Base-by-base conservation (phyloP, 2,797 vertebrate species). In the Monodelphis domestica region DNA sequence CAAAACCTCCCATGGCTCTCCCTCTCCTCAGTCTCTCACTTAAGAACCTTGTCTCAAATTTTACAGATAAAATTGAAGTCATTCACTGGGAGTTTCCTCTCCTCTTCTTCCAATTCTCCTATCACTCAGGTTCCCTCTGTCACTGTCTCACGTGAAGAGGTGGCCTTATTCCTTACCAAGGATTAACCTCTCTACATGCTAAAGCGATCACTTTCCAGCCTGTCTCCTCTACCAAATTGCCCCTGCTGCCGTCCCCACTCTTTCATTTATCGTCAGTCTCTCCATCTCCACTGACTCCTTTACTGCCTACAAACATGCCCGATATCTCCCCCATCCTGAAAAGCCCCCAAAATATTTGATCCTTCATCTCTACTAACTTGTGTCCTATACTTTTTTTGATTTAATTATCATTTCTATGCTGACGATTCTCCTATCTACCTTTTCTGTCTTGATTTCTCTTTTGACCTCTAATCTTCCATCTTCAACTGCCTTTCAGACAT, bases 221-320 rank as follows among this genome's bases (percentile, higher is more conserved):
- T 38, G n/a, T 70, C 54, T 59, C 45, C 50, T 95, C n/a, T 5
- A 90, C 90, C 24, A 88, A 91, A 70, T n/a, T 91, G 9, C 26
- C 26, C 17, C 38, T 87, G 93, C 26, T 92, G 24, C 26, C 24
- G 57, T 70, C 14, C 24, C 89, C 21, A 2, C 3, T 30, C 89
- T 91, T 89, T 29, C 3, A 92, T 45, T 50, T 91, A 92, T 5
- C 0, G 0, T 21, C 91, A 29, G 7, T 88, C 33, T 96, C 92
- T 84, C 53, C 53, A 92, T 94, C 95, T 92, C 88, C n/a, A 70
- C 9, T 94, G n/a, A 17, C 0, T 70, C 63, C 63, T 30, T 38
- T 38, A 38, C 24, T 70, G n/a, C 63, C n/a, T 70, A 5, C 63
- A 70, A 38, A 38, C 6, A 9, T 7, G n/a, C 15, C 63, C n/a